Percentiles rank a stretch among this genome's conserved stretches.
These are phyloP conservation scores for Troilus luridus DNA, from an alignment of 2,888 invertebrate species.

Conservation along the genomic window DNA sequence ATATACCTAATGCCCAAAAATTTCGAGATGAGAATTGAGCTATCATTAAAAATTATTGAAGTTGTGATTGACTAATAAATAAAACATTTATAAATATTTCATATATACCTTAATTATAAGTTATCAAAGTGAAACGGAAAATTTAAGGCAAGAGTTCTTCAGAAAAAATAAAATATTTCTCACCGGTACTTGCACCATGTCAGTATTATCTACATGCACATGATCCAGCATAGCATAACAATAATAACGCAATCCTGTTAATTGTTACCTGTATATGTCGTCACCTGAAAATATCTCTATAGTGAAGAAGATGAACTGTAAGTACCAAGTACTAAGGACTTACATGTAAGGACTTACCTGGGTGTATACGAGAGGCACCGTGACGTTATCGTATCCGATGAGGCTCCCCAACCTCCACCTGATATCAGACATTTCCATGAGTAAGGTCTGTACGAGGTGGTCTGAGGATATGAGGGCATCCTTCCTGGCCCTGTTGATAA, in stretches of 20 bases:
- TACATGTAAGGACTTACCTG: conserved; percentile 75
- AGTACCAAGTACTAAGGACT: not conserved
- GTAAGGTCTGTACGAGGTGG: conserved; percentile 91
- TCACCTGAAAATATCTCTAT: conserved; percentile 13
- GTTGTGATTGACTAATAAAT: not conserved
- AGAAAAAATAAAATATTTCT: not conserved
- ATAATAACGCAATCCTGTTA: not conserved
- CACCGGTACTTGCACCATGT: conserved; percentile 26
- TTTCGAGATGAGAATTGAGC: not conserved
- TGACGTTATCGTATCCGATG: conserved; percentile 92
- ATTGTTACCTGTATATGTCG: not conserved
- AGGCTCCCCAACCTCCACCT: conserved; percentile 85
- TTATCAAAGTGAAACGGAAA: conserved; percentile 19
- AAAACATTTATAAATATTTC: not conserved
- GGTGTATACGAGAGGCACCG: conserved; percentile 92
- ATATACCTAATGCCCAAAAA: too few relatives aligned
- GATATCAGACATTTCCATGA: conserved; percentile 91
- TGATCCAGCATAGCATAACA: not conserved
- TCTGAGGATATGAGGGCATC: conserved; percentile 89
- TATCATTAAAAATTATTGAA: not conserved
- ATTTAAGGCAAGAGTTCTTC: conserved; percentile 9
- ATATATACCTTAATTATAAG: not conserved
- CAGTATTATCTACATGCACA: conserved; percentile 43
- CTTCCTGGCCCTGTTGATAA: conserved; percentile 88
- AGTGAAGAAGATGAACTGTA: not conserved